These are phyloP conservation scores for Tokudaia tokunoshimensis DNA, from an alignment of 2,797 vertebrate genomes.

Conservation along the genomic window DNA sequence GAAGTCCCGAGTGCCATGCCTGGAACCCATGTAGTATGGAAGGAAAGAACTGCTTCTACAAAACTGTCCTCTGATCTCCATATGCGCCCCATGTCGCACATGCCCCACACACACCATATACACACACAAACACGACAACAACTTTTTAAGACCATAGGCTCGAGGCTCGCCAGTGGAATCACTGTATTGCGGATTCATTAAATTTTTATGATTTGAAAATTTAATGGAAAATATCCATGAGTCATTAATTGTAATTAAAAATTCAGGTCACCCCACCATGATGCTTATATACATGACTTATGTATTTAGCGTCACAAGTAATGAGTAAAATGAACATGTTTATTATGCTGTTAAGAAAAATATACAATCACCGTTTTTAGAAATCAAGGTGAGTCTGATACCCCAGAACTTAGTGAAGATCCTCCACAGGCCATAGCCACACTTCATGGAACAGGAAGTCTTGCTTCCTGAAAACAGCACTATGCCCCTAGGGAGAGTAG, in stretches of 20 bases:
- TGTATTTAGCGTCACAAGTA: neutral
- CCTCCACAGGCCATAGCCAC: neutral
- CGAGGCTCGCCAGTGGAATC: neutral
- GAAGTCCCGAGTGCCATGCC: neutral
- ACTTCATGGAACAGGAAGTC: neutral
- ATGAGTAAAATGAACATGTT: neutral
- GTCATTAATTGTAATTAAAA: slow-evolving; percentile 24
- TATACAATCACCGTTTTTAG: neutral
- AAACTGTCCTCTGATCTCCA: neutral
- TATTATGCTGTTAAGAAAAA: slow-evolving; percentile 11
- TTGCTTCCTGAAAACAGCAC: neutral
- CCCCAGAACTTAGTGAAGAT: neutral
- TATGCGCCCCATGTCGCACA: neutral
- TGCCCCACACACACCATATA: neutral
- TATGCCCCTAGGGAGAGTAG: fast-evolving
- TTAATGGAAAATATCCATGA: neutral
- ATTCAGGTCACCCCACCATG: neutral
- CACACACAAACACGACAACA: neutral
- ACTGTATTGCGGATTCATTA: neutral
- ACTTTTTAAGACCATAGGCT: neutral
- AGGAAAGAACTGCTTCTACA: neutral
- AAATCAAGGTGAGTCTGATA: slow-evolving; percentile 16
- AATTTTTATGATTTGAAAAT: slow-evolving; percentile 2
- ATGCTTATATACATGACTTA: neutral
- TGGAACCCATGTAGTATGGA: too few relatives aligned